Conservation (phyloP, 2,888 invertebrate genomes). For the Melinopterus prodromus region DNA sequence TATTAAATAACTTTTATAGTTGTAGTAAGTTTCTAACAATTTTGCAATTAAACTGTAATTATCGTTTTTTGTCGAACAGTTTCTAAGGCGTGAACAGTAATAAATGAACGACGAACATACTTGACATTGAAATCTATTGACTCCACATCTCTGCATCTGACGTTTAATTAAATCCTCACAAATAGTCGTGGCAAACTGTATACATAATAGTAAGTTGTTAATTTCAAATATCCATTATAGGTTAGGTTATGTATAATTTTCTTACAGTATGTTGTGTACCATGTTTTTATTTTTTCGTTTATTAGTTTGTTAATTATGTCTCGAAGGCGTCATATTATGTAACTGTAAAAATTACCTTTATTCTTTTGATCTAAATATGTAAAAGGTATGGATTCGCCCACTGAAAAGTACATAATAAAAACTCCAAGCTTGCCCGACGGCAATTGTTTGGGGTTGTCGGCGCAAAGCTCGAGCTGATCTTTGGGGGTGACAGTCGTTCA, state of each 20-base stretch:
- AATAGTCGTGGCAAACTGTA: neutral
- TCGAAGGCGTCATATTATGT: too few relatives aligned
- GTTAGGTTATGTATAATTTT: too few relatives aligned
- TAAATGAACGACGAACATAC: neutral
- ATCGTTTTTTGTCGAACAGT: neutral
- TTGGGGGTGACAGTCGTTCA: neutral
- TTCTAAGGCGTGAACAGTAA: neutral
- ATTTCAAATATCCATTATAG: neutral
- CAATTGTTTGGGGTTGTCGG: neutral
- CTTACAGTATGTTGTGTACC: too few relatives aligned
- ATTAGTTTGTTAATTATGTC: too few relatives aligned
- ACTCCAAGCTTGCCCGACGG: neutral
- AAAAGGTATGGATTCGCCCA: neutral
- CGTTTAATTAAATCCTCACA: neutral
- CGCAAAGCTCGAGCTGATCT: neutral
- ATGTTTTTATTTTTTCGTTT: too few relatives aligned
- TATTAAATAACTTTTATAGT: neutral
- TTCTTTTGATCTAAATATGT: neutral
- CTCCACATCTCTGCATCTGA: neutral
- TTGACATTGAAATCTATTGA: constrained; percentile 4
- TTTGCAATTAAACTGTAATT: neutral
- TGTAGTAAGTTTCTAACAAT: neutral
- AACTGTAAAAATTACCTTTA: too few relatives aligned
- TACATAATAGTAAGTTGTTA: neutral
- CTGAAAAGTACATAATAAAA: neutral